Conservation (phyloP, 2,888 invertebrate species). For the Sepiola atlantica region DNA sequence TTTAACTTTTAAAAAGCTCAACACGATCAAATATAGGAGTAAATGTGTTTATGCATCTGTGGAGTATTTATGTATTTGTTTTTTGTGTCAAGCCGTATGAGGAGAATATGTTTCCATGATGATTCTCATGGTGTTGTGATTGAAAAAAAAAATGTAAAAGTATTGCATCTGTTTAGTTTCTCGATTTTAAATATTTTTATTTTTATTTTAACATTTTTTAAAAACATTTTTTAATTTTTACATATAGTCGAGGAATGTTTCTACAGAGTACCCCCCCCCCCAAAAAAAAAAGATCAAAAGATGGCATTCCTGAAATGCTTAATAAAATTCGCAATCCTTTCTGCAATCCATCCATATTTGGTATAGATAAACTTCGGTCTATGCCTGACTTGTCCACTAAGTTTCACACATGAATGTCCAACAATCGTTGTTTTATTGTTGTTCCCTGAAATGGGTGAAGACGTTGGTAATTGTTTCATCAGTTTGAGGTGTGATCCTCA, state of each 20-base stretch:
- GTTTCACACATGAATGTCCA: too few species aligned
- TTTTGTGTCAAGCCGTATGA: background rate
- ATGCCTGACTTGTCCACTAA: too few species aligned
- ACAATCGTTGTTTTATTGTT: too few species aligned
- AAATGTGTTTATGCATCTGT: background rate
- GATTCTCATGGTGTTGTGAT: background rate
- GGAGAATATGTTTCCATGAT: background rate
- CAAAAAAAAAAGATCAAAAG: background rate
- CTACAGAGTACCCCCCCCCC: background rate
- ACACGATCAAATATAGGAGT: background rate
- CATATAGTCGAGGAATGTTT: background rate
- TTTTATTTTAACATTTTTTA: too few species aligned
- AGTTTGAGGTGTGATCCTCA: too few species aligned
- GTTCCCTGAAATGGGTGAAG: too few species aligned
- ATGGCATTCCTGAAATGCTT: too few species aligned
- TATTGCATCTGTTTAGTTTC: background rate
- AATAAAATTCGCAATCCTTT: too few species aligned
- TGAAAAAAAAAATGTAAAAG: background rate
- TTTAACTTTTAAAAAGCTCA: background rate
- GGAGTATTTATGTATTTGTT: background rate
- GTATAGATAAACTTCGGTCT: too few species aligned
- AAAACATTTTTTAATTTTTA: background rate
- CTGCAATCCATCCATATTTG: too few species aligned
- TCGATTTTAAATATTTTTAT: too few species aligned
- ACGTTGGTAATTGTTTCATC: too few species aligned